phyloP scores from a whole-genome alignment of 2,888 invertebrate genomes.

The Lycaena phlaeas region DNA sequence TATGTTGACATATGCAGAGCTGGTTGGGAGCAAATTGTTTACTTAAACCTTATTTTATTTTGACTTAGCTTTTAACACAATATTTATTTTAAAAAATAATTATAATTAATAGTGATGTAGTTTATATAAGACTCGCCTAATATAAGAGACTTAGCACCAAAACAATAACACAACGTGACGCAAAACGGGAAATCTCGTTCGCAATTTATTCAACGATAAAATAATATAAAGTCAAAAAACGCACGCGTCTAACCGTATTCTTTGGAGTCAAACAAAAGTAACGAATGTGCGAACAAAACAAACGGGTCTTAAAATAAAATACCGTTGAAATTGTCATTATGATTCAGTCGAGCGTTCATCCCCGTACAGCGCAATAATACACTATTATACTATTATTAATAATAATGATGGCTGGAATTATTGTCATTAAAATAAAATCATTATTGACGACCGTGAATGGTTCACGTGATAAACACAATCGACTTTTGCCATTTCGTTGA shows the following conservation, averaged over 20 bases:
- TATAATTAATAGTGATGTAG: too few species aligned
- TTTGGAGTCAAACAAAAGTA: slow-evolving; percentile 22
- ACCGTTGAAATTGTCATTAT: slow-evolving; percentile 49
- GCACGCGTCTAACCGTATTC: slow-evolving; percentile 21
- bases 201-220: slow-evolving; percentile 2
- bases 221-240: slow-evolving; percentile 7
- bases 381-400: slow-evolving; percentile 54
- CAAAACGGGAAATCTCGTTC: background rate
- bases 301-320: slow-evolving; percentile 23
- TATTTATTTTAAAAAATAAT: too few species aligned
- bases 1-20: too few species aligned
- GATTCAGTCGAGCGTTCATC: slow-evolving; percentile 62
- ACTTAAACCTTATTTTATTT: too few species aligned
- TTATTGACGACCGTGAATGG: slow-evolving; percentile 58
- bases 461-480: slow-evolving; percentile 64
- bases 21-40: too few species aligned
- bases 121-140: too few species aligned
- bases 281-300: slow-evolving; percentile 23
- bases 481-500: slow-evolving; percentile 65
- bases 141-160: too few species aligned
- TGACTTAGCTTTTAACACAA: too few species aligned
- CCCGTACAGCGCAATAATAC: slow-evolving; percentile 54
- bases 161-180: slow-evolving; percentile 1
- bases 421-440: slow-evolving; percentile 55
- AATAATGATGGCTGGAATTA: slow-evolving; percentile 52